Conservation (phyloP, 2,797 vertebrate genomes). For the Lophotriccus pileatus region DNA sequence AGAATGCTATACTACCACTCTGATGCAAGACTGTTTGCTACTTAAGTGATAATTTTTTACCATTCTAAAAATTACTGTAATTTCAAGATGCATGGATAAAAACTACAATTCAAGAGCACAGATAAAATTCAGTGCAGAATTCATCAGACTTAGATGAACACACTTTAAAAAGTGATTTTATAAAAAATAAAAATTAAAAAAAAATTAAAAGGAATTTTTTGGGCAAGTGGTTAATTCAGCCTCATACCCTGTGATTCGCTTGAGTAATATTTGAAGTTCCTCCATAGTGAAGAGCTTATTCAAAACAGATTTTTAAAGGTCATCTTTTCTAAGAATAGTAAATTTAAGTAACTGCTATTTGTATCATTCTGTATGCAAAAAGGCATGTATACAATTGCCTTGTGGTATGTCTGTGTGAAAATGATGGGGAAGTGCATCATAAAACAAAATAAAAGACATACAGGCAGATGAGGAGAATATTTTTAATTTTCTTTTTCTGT, state of each 20-base stretch:
- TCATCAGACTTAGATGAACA: not conserved
- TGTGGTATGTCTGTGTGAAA: not conserved
- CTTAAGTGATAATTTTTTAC: not conserved
- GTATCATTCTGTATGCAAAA: not conserved
- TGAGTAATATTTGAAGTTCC: not conserved
- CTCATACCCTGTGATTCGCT: not conserved
- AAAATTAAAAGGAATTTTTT: not conserved
- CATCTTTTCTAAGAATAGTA: not conserved
- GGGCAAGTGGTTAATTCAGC: not conserved
- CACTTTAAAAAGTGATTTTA: not conserved
- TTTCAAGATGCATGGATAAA: not conserved
- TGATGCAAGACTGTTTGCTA: not conserved
- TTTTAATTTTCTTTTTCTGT: not conserved
- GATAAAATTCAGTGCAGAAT: not conserved
- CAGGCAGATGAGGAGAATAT: not conserved
- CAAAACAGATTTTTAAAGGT: not conserved
- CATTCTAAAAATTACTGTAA: not conserved
- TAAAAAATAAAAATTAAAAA: too few relatives aligned
- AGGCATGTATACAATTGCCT: not conserved
- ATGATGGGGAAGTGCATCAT: not conserved
- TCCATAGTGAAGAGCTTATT: not conserved
- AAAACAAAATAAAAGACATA: not conserved
- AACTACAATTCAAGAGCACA: not conserved
- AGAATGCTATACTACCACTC: not conserved
- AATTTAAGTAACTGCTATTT: not conserved